Conservation (phyloP, 2,888 invertebrate genomes). For the Nemotelus nigrinus region DNA sequence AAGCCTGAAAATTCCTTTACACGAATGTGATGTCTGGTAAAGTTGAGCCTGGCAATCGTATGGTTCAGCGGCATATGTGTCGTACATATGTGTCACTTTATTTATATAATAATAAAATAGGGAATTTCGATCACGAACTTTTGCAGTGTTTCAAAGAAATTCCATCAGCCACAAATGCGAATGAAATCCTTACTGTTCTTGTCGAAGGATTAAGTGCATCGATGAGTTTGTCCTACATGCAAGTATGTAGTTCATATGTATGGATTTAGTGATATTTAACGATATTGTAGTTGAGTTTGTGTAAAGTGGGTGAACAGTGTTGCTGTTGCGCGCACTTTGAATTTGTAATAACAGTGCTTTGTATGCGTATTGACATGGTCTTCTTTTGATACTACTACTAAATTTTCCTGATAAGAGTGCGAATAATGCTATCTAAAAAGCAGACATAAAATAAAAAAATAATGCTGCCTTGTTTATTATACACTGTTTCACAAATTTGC, state of each 20-base stretch:
- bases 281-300: no score
- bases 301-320: neutral
- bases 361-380: no score
- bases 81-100: neutral
- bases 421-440: neutral
- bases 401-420: no score
- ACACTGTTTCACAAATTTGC: no score
- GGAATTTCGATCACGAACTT: conserved; percentile 40
- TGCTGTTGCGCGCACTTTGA: no score
- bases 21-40: neutral
- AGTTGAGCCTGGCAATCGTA: no score
- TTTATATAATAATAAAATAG: conserved; percentile 31
- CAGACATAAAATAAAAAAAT: conserved; percentile 12
- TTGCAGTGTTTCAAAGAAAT: conserved; percentile 16
- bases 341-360: no score
- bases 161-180: conserved; percentile 18
- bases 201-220: conserved; percentile 40
- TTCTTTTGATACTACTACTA: no score
- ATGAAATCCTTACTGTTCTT: neutral
- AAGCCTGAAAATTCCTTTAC: neutral
- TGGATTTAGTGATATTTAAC: conserved; percentile 17
- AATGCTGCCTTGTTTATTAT: neutral
- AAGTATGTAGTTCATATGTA: conserved; percentile 14
- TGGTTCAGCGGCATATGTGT: no score
- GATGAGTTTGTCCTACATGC: conserved; percentile 2